Evolutionary conservation across 2,797 vertebrate species (phyloP).

Genomic region (Zenarchopterus dispar): DNA sequence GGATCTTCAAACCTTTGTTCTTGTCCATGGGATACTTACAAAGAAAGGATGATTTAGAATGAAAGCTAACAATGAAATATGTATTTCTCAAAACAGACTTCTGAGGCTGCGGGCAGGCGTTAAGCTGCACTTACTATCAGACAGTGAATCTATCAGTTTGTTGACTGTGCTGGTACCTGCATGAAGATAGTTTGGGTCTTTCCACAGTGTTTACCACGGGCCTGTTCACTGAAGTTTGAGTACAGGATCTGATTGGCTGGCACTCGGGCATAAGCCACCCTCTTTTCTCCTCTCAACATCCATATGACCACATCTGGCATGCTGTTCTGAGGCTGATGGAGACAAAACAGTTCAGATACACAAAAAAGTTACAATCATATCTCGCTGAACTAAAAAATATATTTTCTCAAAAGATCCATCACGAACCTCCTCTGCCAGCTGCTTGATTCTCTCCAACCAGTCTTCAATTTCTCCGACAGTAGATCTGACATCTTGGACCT

Average conservation of each 20-base stretch:
- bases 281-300: slow-evolving; percentile 96
- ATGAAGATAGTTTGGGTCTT: slow-evolving; percentile 91
- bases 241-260: slow-evolving; percentile 91
- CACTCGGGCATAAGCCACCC: slow-evolving; percentile 91
- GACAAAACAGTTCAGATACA: slow-evolving; percentile 21
- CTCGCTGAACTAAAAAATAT: neutral
- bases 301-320: slow-evolving; percentile 98
- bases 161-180: slow-evolving; percentile 83
- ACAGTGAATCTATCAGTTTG: neutral
- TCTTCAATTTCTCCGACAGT: slow-evolving; percentile 89
- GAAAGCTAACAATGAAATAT: neutral
- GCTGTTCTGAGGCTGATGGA: slow-evolving; percentile 92
- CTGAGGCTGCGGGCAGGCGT: too few relatives aligned
- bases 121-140: neutral
- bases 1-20: slow-evolving; percentile 88
- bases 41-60: slow-evolving; percentile 7
- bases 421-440: slow-evolving; percentile 90
- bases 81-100: too few relatives aligned
- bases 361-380: neutral
- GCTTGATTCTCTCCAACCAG: slow-evolving; percentile 90
- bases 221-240: slow-evolving; percentile 85
- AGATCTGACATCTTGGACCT: slow-evolving; percentile 85
- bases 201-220: slow-evolving; percentile 91
- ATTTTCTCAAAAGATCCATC: neutral
- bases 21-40: slow-evolving; percentile 94